These are phyloP conservation scores for Stylophora pistillata DNA, from an alignment of 64 coral and sea anemone genomes.

Conservation along the genomic window DNA sequence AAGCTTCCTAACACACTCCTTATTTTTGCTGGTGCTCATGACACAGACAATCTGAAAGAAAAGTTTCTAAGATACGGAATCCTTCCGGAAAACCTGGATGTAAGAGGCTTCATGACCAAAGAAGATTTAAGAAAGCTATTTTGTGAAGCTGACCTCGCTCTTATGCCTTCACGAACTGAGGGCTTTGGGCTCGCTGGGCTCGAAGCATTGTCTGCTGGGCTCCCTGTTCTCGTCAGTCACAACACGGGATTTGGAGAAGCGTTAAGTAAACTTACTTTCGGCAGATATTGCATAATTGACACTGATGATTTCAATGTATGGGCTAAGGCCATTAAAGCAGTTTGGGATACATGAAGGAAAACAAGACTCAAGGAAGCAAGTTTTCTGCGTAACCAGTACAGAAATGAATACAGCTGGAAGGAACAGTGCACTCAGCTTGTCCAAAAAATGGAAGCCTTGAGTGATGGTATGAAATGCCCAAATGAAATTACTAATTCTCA, in stretches of 20 bases:
- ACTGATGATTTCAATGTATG: not conserved
- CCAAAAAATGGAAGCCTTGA: not conserved
- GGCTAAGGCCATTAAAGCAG: not conserved
- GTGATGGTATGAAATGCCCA: not conserved
- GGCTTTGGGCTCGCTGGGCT: conserved; percentile 19
- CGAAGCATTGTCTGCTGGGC: conserved; percentile 14
- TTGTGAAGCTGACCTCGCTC: not conserved
- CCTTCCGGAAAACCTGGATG: not conserved
- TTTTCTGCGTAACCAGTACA: not conserved
- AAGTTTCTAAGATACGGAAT: not conserved
- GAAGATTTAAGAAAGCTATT: not conserved
- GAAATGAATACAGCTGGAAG: conserved; percentile 14
- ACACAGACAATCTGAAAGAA: not conserved
- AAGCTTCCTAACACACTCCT: not conserved
- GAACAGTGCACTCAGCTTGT: not conserved
- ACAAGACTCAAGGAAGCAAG: not conserved
- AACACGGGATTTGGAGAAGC: conserved; percentile 22
- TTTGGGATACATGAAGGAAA: not conserved
- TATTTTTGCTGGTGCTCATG: conserved; percentile 9
- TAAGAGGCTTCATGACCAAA: no score
- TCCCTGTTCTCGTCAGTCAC: conserved; percentile 1
- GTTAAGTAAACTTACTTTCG: not conserved
- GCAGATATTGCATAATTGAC: not conserved
- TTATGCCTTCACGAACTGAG: conserved; percentile 22
- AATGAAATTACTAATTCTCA: no score